A percentile compares a stretch with the other conserved stretches of the same genome.
phyloP scores from a whole-genome alignment of 2,797 vertebrate genomes.

The Brachymystax lenok region DNA sequence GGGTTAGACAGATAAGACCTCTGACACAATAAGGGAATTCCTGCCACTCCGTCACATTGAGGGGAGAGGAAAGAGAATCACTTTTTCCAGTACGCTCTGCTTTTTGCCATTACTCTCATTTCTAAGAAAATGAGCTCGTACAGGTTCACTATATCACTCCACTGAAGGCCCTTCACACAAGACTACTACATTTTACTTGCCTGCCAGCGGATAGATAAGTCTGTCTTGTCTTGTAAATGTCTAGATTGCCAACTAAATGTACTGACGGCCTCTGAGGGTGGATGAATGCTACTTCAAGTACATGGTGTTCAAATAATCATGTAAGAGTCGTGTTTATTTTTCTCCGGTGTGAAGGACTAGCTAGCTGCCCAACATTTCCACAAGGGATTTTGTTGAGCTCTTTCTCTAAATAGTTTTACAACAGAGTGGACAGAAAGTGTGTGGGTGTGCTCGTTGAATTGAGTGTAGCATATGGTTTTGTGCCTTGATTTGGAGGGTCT shows the following conservation, averaged over 20 bases:
- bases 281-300: neutral
- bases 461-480: conserved; percentile 8
- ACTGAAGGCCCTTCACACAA: neutral
- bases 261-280: no score
- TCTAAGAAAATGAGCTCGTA: neutral
- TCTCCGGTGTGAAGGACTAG: neutral
- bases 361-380: neutral
- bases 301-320: neutral
- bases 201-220: neutral
- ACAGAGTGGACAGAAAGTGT: neutral
- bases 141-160: neutral
- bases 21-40: conserved; percentile 22
- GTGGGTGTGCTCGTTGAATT: neutral
- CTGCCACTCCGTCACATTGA: conserved; percentile 3
- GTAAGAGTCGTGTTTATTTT: no score
- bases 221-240: neutral
- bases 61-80: neutral
- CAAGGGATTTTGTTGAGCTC: neutral
- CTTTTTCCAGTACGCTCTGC: neutral
- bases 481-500: conserved; percentile 13
- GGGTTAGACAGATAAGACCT: conserved; percentile 18
- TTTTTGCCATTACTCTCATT: neutral
- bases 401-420: conserved; percentile 3
- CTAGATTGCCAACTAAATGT: no score
- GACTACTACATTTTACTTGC: neutral